Evolutionary conservation across 2,888 invertebrate genomes (phyloP), one percentile per base, ranked within the genome.

Genomic region (Norana najaformis): DNA sequence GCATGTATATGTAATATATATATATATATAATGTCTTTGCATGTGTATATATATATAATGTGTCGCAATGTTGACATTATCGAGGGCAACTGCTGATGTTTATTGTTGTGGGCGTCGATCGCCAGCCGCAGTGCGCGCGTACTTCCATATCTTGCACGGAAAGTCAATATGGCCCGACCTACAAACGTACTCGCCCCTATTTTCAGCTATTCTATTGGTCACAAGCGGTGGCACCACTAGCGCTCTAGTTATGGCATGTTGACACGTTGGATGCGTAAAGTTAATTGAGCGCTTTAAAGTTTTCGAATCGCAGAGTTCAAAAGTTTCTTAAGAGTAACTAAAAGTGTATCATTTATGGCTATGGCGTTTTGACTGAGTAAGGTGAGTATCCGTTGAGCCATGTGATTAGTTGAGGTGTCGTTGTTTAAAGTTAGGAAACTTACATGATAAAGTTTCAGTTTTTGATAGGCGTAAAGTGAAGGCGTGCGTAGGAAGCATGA

Each of bases 211-310:
- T 69, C 69, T 69, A 69, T 69, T 69, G 69, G 69, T 69, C n/a
- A n/a, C 3, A n/a, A n/a, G 5, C n/a, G n/a, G 69, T 69, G 69
- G 69, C 8, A 69, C 69, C 69, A 69, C 69, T 13, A n/a, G 69
- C 69, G 69, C 69, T 69, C 69, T 69, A 69, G 69, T 69, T 69
- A 69, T 69, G 69, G 69, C 69, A n/a, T 69, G 69, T 69, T 69
- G 69, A 69, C 69, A 69, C 69, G 69, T n/a, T 69, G 69, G 69
- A 69, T 47, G 47, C 23, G 47, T 47, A 69, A 69, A 69, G 69
- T 69, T 30, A 69, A 69, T n/a, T 69, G 69, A 69, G 69, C 11
- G 69, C 69, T 69, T 69, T 69, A 69, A n/a, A n/a, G 69, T 69
- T 69, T 69, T 69, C 53, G 53, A 30, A 53, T 53, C 69, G 69